phyloP scores from a whole-genome alignment of 2,888 invertebrate genomes.

The Elysia crispata region DNA sequence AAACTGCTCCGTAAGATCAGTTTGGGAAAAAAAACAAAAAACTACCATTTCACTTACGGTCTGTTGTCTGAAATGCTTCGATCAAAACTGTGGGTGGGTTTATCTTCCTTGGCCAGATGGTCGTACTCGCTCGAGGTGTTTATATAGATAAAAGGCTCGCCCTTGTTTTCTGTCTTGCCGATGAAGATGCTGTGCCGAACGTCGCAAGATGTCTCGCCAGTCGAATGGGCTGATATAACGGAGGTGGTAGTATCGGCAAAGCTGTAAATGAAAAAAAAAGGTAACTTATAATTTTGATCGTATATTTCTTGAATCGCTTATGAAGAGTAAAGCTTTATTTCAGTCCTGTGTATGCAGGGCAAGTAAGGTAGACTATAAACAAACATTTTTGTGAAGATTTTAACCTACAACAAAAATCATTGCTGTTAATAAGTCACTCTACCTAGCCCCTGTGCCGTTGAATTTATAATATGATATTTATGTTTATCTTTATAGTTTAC shows the following conservation, averaged over 20 bases:
- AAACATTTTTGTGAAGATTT: no score
- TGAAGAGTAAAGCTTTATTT: no score
- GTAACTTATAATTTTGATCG: no score
- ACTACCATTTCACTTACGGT: slow-evolving; percentile 24
- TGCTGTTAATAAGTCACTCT: no score
- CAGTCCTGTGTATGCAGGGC: no score
- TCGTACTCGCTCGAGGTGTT: background rate
- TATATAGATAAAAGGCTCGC: background rate
- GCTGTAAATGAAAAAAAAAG: slow-evolving; percentile 25
- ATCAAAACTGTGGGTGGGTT: background rate
- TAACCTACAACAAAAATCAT: no score
- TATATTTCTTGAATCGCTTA: no score
- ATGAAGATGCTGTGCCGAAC: slow-evolving; percentile 48
- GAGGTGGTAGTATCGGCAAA: slow-evolving; percentile 47
- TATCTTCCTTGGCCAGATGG: background rate
- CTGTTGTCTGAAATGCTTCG: slow-evolving; percentile 10
- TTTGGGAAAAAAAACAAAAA: background rate
- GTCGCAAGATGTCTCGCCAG: slow-evolving; percentile 29
- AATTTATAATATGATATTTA: no score
- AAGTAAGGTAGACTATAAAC: no score
- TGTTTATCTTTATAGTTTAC: no score
- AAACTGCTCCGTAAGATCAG: no score
- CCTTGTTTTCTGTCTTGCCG: slow-evolving; percentile 48
- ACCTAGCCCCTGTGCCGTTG: no score
- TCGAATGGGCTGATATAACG: slow-evolving; percentile 37